Percentiles rank a stretch among this genome's conserved stretches.
Conservation (phyloP, 2,797 vertebrate species). For the Coracias cyanogaster region DNA sequence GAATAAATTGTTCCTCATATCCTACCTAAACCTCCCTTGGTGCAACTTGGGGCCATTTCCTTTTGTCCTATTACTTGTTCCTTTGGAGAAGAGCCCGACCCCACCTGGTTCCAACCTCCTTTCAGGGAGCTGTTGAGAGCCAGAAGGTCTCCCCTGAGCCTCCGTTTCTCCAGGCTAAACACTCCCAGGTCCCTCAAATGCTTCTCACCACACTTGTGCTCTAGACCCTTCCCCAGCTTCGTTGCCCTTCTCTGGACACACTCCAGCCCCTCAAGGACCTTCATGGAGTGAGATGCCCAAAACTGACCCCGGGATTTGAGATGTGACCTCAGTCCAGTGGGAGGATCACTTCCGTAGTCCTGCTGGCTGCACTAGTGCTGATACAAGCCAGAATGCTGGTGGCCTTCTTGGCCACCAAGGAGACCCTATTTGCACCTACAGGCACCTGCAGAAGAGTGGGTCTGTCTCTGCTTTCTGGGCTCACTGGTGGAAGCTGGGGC, state of each 20-base stretch:
- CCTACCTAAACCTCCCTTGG: no score
- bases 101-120: no score
- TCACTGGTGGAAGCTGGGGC: background rate
- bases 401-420: background rate
- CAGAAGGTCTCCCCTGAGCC: no score
- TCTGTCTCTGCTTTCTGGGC: background rate
- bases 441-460: background rate
- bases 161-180: no score
- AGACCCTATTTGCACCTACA: background rate
- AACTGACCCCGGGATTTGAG: background rate
- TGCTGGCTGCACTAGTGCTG: background rate
- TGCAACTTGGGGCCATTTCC: background rate
- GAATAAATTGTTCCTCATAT: background rate
- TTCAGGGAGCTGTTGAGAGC: no score
- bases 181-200: background rate
- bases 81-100: background rate
- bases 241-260: no score
- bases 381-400: background rate
- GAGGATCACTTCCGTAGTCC: background rate
- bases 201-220: background rate
- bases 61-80: background rate
- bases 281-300: background rate
- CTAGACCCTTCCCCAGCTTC: background rate
- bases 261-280: no score
- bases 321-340: no score